Conservation (phyloP, 2,888 invertebrate genomes). For the Pharmacophagus antenor region DNA sequence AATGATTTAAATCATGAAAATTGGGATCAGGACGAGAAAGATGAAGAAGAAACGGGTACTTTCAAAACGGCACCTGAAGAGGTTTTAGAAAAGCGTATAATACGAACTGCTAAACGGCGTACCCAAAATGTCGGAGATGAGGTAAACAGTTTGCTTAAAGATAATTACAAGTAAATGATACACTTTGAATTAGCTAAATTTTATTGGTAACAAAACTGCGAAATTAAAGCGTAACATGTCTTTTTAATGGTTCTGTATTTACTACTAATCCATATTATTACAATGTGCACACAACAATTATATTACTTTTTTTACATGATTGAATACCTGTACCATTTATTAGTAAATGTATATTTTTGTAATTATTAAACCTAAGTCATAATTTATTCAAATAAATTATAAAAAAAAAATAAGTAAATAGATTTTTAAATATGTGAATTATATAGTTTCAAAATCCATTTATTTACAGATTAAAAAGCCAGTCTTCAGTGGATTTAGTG, state of each 20-base stretch:
- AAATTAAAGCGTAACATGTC: too few species aligned
- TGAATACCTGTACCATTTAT: too few species aligned
- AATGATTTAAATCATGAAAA: conserved; percentile 90
- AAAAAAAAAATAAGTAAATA: not conserved
- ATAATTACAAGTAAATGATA: too few species aligned
- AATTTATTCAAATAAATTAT: not conserved
- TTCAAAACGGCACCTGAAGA: conserved; percentile 85
- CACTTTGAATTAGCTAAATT: too few species aligned
- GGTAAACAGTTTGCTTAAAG: conserved; percentile 40
- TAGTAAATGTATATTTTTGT: too few species aligned
- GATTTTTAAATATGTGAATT: not conserved
- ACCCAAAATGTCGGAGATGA: conserved; percentile 48
- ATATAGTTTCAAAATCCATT: not conserved
- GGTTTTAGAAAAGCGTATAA: conserved; percentile 86
- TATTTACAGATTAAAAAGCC: conserved; percentile 73
- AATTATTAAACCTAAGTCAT: too few species aligned
- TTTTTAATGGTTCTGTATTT: too few species aligned
- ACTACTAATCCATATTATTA: too few species aligned
- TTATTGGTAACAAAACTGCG: too few species aligned
- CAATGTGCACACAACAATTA: too few species aligned
- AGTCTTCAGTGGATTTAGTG: conserved; percentile 86
- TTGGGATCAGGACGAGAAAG: conserved; percentile 89
- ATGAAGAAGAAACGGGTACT: conserved; percentile 85
- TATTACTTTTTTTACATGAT: too few species aligned
- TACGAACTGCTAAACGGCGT: conserved; percentile 89